Conservation (phyloP, 2,797 vertebrate genomes). For the Capromys pilorides region DNA sequence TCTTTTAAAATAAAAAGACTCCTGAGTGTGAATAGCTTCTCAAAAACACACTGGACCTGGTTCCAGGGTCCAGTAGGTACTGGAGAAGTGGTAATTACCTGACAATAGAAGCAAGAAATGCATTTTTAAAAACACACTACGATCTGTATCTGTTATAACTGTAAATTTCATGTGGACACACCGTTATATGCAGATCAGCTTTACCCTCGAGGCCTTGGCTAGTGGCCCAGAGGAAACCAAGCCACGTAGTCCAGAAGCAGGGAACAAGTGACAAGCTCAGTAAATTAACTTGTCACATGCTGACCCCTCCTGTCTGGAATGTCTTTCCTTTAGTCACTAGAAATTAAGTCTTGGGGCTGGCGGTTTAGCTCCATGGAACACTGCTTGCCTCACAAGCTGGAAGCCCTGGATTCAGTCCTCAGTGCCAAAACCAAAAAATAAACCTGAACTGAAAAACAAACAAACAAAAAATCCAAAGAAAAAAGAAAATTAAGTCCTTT, state of each 20-base stretch:
- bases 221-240: constrained; percentile 33
- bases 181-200: constrained; percentile 53
- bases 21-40: not conserved
- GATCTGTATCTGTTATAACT: constrained; percentile 54
- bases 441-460: too few species aligned
- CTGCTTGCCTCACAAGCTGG: too few species aligned
- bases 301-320: not conserved
- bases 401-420: too few species aligned
- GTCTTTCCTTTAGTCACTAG: not conserved
- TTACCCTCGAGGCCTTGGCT: constrained; percentile 15
- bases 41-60: constrained; percentile 10
- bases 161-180: constrained; percentile 48
- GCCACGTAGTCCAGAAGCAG: not conserved
- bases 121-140: not conserved
- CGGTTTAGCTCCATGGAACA: too few species aligned
- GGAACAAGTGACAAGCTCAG: not conserved
- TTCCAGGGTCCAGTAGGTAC: not conserved
- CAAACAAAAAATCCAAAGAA: too few species aligned
- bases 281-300: not conserved
- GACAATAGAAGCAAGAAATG: constrained; percentile 35
- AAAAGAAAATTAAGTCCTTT: not conserved
- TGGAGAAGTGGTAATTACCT: constrained; percentile 49
- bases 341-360: not conserved
- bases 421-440: too few species aligned
- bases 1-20: constrained; percentile 55